A percentile compares a stretch with the other conserved stretches of the same genome.
phyloP scores from a whole-genome alignment of 2,113 vertebrate genomes.

The Brevimyrus niger region DNA sequence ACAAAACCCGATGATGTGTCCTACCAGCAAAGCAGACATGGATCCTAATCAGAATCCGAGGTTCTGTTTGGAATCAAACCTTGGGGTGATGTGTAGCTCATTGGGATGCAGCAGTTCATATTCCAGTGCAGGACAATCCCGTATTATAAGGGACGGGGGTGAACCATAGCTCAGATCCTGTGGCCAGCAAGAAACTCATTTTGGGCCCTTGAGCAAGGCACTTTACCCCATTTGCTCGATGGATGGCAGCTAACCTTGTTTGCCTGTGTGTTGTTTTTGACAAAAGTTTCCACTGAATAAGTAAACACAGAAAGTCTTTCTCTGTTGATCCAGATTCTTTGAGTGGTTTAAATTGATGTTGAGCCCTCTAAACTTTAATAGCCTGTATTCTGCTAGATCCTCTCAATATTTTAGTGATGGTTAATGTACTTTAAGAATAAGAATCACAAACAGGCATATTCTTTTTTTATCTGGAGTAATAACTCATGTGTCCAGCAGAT shows the following conservation, averaged over 20 bases:
- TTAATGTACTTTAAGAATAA: neutral
- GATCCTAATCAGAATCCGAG: neutral
- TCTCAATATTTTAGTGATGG: neutral
- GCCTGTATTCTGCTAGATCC: neutral
- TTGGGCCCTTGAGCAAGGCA: neutral
- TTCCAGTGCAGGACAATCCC: too few species aligned
- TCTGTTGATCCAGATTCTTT: neutral
- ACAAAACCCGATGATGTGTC: neutral
- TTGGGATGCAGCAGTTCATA: neutral
- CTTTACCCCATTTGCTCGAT: neutral
- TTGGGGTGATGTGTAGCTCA: neutral
- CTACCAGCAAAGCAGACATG: neutral
- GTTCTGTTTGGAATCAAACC: neutral
- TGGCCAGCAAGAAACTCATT: neutral
- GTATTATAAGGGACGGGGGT: too few species aligned
- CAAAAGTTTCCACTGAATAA: neutral
- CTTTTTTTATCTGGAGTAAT: neutral
- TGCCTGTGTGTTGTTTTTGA: neutral
- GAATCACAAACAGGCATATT: neutral
- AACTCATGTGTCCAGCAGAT: neutral
- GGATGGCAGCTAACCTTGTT: neutral
- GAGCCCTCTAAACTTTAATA: neutral
- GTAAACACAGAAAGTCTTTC: neutral
- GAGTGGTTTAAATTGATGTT: neutral
- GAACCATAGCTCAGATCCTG: neutral